These are phyloP conservation scores for Drosophila greeni DNA, from an alignment of 2,888 invertebrate species.

Conservation along the genomic window DNA sequence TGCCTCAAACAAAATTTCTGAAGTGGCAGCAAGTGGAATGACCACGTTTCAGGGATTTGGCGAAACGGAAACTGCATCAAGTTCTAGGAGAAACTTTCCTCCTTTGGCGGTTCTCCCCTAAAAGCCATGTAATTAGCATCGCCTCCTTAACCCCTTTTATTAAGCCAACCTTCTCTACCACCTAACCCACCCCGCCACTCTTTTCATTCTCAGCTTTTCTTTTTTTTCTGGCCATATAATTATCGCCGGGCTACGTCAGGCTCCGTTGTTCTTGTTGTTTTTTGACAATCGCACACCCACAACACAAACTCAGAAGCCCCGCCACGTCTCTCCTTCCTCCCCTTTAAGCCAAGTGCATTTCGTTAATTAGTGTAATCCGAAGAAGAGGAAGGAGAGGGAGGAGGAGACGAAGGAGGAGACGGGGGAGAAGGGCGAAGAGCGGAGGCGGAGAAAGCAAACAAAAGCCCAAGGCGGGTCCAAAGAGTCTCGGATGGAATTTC, in stretches of 20 bases:
- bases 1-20: slow-evolving; percentile 11
- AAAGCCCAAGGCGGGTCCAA: slow-evolving; percentile 38
- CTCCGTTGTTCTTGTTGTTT: slow-evolving; percentile 31
- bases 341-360: slow-evolving; percentile 64
- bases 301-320: slow-evolving; percentile 15
- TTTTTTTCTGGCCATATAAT: slow-evolving; percentile 48
- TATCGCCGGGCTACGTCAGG: slow-evolving; percentile 57
- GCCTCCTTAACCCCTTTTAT: slow-evolving; percentile 28
- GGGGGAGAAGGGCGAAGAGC: too few species aligned
- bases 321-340: neutral
- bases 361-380: slow-evolving; percentile 66
- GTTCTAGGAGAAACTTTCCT: slow-evolving; percentile 26
- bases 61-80: slow-evolving; percentile 32
- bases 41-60: slow-evolving; percentile 31
- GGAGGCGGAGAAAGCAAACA: slow-evolving; percentile 37
- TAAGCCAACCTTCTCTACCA: neutral
- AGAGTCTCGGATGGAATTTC: slow-evolving; percentile 42
- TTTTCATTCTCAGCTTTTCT: slow-evolving; percentile 15
- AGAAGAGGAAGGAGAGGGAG: slow-evolving; percentile 38
- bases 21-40: slow-evolving; percentile 14
- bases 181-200: slow-evolving; percentile 2
- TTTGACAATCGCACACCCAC: slow-evolving; percentile 50
- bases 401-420: slow-evolving; percentile 42
- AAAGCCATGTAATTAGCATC: slow-evolving; percentile 61
- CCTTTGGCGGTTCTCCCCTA: slow-evolving; percentile 27